These are phyloP conservation scores for Campylomormyrus tamandua DNA, from an alignment of 2,113 vertebrate species.

Conservation along the genomic window DNA sequence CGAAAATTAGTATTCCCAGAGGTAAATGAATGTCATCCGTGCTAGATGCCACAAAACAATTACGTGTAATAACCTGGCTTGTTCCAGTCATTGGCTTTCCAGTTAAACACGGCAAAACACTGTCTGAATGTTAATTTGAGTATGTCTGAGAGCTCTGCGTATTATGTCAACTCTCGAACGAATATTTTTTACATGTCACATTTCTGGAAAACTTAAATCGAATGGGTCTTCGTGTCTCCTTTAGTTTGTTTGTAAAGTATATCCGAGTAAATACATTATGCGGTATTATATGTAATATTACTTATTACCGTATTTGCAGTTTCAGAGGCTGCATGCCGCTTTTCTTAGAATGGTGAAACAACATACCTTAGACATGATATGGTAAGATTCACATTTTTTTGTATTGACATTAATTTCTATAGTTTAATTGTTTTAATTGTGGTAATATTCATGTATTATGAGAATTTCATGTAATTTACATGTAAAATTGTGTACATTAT, in stretches of 20 bases:
- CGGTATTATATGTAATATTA: neutral
- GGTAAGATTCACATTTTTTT: slow-evolving; percentile 58
- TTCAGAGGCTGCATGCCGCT: slow-evolving; percentile 77
- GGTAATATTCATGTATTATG: neutral
- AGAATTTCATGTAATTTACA: neutral
- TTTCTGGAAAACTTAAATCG: neutral
- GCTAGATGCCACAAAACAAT: neutral
- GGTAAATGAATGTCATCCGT: slow-evolving; percentile 59
- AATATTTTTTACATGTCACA: neutral
- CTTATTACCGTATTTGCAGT: slow-evolving; percentile 58
- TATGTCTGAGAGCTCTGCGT: slow-evolving; percentile 10
- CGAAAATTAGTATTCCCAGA: slow-evolving; percentile 88
- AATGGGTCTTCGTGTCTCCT: neutral
- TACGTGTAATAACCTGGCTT: slow-evolving; percentile 1
- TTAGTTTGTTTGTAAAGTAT: neutral
- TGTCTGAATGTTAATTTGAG: slow-evolving; percentile 22
- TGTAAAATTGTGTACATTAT: neutral
- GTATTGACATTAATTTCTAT: neutral
- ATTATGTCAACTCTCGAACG: neutral
- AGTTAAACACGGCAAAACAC: slow-evolving; percentile 4
- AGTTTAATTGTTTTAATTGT: slow-evolving; percentile 3
- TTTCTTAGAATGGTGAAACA: slow-evolving; percentile 75
- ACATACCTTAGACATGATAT: slow-evolving; percentile 61
- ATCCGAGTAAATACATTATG: neutral
- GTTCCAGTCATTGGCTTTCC: slow-evolving; percentile 3